Conservation (phyloP, 2,888 invertebrate genomes). For the Lasioglossum lativentre region DNA sequence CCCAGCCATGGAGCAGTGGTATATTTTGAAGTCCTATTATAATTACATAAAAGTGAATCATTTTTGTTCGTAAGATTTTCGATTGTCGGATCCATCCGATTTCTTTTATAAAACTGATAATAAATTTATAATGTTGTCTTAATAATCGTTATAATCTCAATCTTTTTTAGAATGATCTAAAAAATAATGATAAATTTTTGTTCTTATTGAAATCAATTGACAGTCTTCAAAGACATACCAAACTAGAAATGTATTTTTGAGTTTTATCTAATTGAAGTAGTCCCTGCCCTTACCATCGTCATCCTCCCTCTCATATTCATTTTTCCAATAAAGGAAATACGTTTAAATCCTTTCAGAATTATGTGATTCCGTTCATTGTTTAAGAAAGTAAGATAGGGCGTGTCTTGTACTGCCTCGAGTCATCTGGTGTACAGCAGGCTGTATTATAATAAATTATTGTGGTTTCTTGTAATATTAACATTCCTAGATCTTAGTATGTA, state of each 20-base stretch:
- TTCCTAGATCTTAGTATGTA: conserved; percentile 80
- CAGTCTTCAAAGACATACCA: conserved; percentile 32
- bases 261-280: conserved; percentile 68
- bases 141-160: conserved; percentile 43
- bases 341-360: conserved; percentile 61
- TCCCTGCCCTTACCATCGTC: conserved; percentile 80
- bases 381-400: conserved; percentile 69
- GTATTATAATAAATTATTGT: conserved; percentile 84
- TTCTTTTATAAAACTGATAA: conserved; percentile 45
- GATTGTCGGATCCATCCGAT: conserved; percentile 13
- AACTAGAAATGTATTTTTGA: conserved; percentile 56
- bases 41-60: not conserved
- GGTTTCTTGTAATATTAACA: conserved; percentile 83
- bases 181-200: conserved; percentile 32
- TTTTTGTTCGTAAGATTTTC: conserved; percentile 20
- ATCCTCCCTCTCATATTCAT: conserved; percentile 79
- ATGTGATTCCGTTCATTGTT: conserved; percentile 66
- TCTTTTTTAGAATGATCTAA: conserved; percentile 41
- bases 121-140: conserved; percentile 33
- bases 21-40: conserved; percentile 48
- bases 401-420: conserved; percentile 81
- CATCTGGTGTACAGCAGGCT: conserved; percentile 83
- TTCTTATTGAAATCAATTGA: conserved; percentile 44
- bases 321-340: conserved; percentile 73
- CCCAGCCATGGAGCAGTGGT: conserved; percentile 66